Base-by-base conservation (phyloP, 2,797 vertebrate species). In the Dallia pectoralis region DNA sequence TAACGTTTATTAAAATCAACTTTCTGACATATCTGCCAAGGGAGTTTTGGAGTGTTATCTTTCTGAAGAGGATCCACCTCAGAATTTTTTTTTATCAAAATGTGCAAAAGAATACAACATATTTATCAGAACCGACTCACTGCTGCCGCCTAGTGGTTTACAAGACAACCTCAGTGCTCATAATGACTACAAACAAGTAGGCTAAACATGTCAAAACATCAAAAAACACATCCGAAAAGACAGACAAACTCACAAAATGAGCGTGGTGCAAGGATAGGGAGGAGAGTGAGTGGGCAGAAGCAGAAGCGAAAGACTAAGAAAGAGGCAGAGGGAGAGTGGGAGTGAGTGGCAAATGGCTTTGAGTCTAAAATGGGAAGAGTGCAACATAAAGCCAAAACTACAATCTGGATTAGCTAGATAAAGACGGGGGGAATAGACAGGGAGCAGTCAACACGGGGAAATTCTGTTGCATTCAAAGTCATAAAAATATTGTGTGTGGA, bases 331-430 rank as follows among this genome's bases (percentile, higher is more conserved):
- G 89, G 89, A 92, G 90, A 91, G 93, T 93, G 92, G 93, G 92
- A 91, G 92, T 94, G 91, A 93, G 91, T 92, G 92, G 92, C 93
- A 93, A 92, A 93, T 92, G 90, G 91, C 90, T 91, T 92, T 93
- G 89, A 88, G 86, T 91, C 93, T 93, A 94, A 90, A 85, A 92
- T 91, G 91, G 90, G 91, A 79, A 78, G 59, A 69, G 75, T 88
- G 88, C 87, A 88, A 93, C 94, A 51, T 91, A 88, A 0, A 94
- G 96, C 88, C 91, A 89, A 91, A 86, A 89, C 88, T 86, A 86
- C 84, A 90, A 95, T 94, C 0, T 96, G 96, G 89, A 96, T 96
- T 94, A 93, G 94, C n/a, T 91, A 95, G 89, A 96, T 96, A 61
- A 89, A 89, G 82, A 91, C 27, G 86, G 94, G 68, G 93, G 89